Percentiles rank a stretch among this genome's conserved stretches.
phyloP scores from a whole-genome alignment of 2,113 vertebrate genomes.

The Sarotherodon lohbergeri region DNA sequence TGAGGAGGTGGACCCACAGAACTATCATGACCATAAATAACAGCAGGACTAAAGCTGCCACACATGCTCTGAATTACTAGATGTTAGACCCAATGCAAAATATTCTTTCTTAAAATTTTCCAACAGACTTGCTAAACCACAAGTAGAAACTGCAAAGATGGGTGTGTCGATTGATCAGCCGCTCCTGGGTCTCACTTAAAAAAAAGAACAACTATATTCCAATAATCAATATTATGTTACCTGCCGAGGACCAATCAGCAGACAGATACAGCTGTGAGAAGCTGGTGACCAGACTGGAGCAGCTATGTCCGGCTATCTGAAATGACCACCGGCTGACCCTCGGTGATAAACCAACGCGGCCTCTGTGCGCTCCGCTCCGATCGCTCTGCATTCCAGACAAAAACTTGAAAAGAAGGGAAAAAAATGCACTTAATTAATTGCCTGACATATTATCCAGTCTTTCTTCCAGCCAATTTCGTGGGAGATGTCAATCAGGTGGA shows the following conservation, averaged over 20 bases:
- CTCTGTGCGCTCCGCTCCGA: not conserved
- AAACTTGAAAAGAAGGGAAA: conserved; percentile 34
- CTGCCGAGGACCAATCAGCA: not conserved
- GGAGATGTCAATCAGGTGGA: conserved; percentile 57
- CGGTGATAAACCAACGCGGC: not conserved
- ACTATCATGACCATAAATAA: not conserved
- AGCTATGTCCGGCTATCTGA: not conserved
- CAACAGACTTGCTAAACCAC: not conserved
- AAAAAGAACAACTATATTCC: not conserved
- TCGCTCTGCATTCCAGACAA: conserved; percentile 33
- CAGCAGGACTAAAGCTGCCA: not conserved
- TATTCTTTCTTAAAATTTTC: not conserved
- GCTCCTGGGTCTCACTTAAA: not conserved
- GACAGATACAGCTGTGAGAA: not conserved
- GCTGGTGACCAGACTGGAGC: not conserved
- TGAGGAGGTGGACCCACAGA: not conserved
- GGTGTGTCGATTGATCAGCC: not conserved
- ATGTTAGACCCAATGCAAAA: not conserved
- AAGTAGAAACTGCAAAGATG: not conserved
- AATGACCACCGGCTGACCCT: conserved; percentile 32
- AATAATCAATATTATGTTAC: not conserved
- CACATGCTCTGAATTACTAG: not conserved
- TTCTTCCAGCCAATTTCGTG: conserved; percentile 36
- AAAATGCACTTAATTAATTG: conserved; percentile 48
- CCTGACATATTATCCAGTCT: conserved; percentile 38